Base-by-base conservation (phyloP, 2,888 invertebrate species). In the Chrysolina americana region DNA sequence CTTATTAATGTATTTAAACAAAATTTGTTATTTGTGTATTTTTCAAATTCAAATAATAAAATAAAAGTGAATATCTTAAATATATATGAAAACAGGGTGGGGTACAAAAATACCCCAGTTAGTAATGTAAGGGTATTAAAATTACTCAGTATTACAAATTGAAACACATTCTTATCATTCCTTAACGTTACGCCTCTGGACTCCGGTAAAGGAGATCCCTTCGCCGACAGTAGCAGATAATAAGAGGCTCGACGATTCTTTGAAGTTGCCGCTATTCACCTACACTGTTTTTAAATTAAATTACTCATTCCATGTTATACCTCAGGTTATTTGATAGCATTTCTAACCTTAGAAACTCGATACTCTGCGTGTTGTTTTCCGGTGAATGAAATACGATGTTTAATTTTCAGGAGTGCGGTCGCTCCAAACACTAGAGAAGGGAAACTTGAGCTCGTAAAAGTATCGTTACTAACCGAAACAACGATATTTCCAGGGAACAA, bases 201-300 rank as follows among this genome's bases (percentile, higher is more conserved):
- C 21, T 69, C 19, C 19, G 59, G 56, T 65, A 72, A 68, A 64
- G 56, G 75, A 70, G 72, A 65, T 76, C 72, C 66, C 73, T 83
- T 81, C 83, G 85, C 87, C 86, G 86, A 86, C 87, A 87, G 87
- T 87, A 87, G 87, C 87, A 85, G 87, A 87, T 87, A 87, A 87
- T 87, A 86, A 87, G 87, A 86, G 87, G 84, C 85, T 85, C 85
- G 85, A 83, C 79, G 80, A 81, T 78, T 81, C 86, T 87, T 87
- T 87, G 87, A 86, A 83, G 85, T 83, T 83, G 85, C 86, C 86
- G 85, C 81, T 84, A 80, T 80, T 85, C 86, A 86, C 85, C 87
- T 87, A 87, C 86, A 86, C 86, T 86, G 86, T 86, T 85, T 85
- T 86, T 86, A 86, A 87, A 86, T 86, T 86, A 86, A 86, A 86